phyloP scores from a whole-genome alignment of 2,797 vertebrate genomes.

The Falco rusticolus region DNA sequence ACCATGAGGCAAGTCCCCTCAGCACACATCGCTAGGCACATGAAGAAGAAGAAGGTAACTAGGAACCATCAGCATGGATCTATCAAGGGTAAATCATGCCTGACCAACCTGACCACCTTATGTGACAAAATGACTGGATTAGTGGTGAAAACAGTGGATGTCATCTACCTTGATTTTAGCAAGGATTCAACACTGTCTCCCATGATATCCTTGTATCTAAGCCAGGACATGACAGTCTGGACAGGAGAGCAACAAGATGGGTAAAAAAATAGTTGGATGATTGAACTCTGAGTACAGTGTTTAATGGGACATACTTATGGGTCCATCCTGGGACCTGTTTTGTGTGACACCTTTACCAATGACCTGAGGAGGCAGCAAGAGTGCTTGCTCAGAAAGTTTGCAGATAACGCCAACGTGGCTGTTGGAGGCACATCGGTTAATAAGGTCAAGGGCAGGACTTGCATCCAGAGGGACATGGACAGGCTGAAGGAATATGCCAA shows the following conservation, averaged over 20 bases:
- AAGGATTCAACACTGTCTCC: neutral
- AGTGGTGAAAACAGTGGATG: too few species aligned
- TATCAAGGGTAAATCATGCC: neutral
- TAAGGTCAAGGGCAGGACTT: neutral
- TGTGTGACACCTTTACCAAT: neutral
- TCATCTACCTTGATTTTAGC: neutral
- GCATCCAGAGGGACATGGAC: too few species aligned
- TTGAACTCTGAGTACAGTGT: neutral
- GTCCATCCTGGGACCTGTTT: neutral
- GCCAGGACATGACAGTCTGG: neutral
- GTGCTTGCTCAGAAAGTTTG: neutral
- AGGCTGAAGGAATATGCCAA: neutral
- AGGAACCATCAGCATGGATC: neutral
- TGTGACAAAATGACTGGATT: too few species aligned
- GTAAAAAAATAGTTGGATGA: neutral
- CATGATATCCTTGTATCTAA: neutral
- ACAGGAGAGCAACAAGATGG: neutral
- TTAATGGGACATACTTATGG: neutral
- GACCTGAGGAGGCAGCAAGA: neutral
- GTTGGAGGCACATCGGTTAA: neutral
- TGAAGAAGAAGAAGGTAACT: neutral
- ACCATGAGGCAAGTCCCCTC: neutral
- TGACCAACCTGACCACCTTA: too few species aligned
- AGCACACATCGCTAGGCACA: neutral
- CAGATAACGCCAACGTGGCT: too few species aligned